Evolutionary conservation across 1,140 invertebrate genomes (phyloP).

Genomic region (Mamestra configurata): DNA sequence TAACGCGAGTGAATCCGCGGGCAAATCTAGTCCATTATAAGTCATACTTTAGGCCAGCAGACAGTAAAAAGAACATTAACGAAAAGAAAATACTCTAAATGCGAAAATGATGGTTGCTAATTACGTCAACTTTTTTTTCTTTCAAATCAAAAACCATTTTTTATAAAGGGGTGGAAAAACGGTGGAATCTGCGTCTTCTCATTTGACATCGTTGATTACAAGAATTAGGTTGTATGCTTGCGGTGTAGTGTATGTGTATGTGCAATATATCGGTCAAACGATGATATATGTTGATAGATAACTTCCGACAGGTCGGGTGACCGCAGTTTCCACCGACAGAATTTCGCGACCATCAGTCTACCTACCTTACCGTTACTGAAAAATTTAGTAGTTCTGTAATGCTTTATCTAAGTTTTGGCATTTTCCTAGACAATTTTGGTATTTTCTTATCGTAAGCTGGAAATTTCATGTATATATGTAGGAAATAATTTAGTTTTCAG

Average conservation of each 20-base stretch:
- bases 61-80: constrained; percentile 34
- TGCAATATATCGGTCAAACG: neutral
- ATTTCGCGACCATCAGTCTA: neutral
- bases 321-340: constrained; percentile 11
- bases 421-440: too few relatives aligned
- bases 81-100: constrained; percentile 31
- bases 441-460: too few relatives aligned
- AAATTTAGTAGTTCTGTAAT: neutral
- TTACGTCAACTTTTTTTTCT: constrained; percentile 6
- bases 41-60: constrained; percentile 6
- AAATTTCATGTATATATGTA: too few relatives aligned
- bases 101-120: constrained; percentile 42
- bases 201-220: neutral
- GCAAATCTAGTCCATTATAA: too few relatives aligned
- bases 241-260: too few relatives aligned
- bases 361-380: neutral
- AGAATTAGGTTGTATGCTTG: neutral
- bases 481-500: too few relatives aligned
- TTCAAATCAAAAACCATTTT: neutral
- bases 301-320: constrained; percentile 30
- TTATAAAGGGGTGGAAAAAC: neutral
- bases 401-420: too few relatives aligned
- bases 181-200: neutral
- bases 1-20: too few relatives aligned
- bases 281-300: constrained; percentile 34